Percentiles rank a stretch among this genome's conserved stretches.
phyloP scores from a whole-genome alignment of 2,113 vertebrate species.

The Phrynocephalus versicolor region DNA sequence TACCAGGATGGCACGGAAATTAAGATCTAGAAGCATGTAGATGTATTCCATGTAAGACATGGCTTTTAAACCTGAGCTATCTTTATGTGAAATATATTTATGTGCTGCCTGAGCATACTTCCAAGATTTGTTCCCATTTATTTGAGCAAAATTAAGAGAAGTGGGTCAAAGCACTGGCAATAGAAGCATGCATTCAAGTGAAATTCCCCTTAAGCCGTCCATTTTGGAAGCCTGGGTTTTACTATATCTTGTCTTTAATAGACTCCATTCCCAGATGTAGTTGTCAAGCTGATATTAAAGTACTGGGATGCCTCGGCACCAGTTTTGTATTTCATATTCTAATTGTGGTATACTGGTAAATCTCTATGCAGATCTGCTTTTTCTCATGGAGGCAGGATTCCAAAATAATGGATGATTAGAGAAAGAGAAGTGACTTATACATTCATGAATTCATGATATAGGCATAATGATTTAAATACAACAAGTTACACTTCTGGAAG shows the following conservation, averaged over 20 bases:
- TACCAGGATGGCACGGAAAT: background rate
- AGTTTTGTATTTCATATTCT: conserved; percentile 40
- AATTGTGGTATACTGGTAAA: conserved; percentile 37
- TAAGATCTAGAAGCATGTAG: background rate
- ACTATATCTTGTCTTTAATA: background rate
- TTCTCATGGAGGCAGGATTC: conserved; percentile 36
- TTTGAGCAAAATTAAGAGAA: background rate
- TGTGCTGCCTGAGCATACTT: background rate
- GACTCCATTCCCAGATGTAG: background rate
- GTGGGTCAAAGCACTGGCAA: conserved; percentile 1
- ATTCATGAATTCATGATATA: conserved; percentile 35
- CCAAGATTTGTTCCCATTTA: background rate
- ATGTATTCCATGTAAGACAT: background rate
- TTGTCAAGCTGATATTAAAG: conserved; percentile 19
- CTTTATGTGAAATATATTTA: background rate
- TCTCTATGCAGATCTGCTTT: conserved; percentile 45
- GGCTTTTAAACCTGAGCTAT: background rate
- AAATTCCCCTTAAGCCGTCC: background rate
- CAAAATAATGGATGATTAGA: conserved; percentile 47
- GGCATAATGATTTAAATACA: conserved; percentile 44
- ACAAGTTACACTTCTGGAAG: conserved; percentile 41
- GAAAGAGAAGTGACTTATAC: conserved; percentile 10
- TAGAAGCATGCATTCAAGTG: background rate
- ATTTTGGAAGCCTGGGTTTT: background rate
- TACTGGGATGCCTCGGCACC: conserved; percentile 25